Evolutionary conservation across 2,113 vertebrate genomes (phyloP), one percentile per base, ranked within the genome.

Genomic region (Gymnarchus niloticus): DNA sequence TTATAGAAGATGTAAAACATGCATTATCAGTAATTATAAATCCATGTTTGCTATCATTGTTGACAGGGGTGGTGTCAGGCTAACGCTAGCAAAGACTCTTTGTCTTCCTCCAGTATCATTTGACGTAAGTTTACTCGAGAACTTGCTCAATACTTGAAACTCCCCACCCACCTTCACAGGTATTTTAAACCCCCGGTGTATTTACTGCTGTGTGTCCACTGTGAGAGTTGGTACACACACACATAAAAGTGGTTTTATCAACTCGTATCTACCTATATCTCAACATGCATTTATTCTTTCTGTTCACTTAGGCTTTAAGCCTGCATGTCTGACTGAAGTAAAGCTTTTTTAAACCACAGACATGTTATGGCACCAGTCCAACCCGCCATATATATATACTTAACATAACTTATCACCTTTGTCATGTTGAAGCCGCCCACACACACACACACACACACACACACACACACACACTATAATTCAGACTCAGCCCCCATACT

Each of bases 21-120:
- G n/a, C n/a, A 82, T 52, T 82, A 54, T 78, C 23, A 82, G 51
- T 52, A 23, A 82, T 54, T 52, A 33, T 52, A 81, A 44, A 82
- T 23, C 25, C 51, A 82, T 54, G 28, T 82, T 52, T 52, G 21
- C 51, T 82, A 6, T 56, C 25, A 56, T 82, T 54, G 51, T 82
- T 52, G 80, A 17, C 46, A 48, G 76, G 76, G 65, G 65, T 73
- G 65, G 33, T 41, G 65, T 33, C 6, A 41, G 41, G 65, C 19
- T 73, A 73, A 73, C 5, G 0, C 33, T 19, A 33, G 33, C 33
- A 12, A 73, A 41, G 33, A 33, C 12, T 21, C 65, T 37, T 73
- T 73, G 65, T 73, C 33, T 41, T 73, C 19, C 65, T 73, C 28
- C 28, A 37, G 33, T 33, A 73, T 37, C 41, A 73, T 73, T 73